A percentile compares a stretch with the other conserved stretches of the same genome.
phyloP scores from a whole-genome alignment of 1,140 invertebrate genomes.

The Orchestia grillus region DNA sequence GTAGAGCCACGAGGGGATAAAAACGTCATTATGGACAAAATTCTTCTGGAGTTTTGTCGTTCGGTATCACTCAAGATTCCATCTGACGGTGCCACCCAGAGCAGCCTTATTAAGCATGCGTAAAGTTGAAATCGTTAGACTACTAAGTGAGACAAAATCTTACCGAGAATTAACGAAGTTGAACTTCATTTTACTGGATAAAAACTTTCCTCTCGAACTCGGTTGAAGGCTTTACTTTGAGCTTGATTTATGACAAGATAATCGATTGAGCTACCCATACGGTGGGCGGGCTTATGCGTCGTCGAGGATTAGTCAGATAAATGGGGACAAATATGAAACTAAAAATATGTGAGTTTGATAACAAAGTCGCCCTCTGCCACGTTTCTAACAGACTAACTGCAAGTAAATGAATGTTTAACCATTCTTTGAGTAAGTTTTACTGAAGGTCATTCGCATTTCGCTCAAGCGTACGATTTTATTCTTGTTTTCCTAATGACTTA shows the following conservation, averaged over 20 bases:
- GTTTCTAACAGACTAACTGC: neutral
- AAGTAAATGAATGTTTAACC: too few species aligned
- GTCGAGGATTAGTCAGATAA: neutral
- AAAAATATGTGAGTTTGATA: neutral
- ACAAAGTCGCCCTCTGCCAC: neutral
- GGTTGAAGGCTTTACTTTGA: neutral
- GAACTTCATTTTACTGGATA: neutral
- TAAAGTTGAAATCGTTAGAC: neutral
- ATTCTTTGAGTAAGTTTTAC: too few species aligned
- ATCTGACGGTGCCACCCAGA: neutral
- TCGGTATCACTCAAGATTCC: neutral
- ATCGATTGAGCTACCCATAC: neutral
- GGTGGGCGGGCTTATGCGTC: neutral
- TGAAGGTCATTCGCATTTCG: too few species aligned
- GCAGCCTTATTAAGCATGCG: neutral
- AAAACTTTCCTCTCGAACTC: neutral
- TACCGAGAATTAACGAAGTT: neutral
- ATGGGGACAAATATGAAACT: neutral
- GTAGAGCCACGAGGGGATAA: neutral
- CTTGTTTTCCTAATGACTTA: too few species aligned
- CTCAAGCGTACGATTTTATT: too few species aligned
- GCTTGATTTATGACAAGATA: neutral
- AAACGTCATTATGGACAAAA: neutral
- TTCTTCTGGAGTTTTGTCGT: neutral
- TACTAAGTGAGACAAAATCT: conserved; percentile 7